These are phyloP conservation scores for Probaryconus sp. DNA, from an alignment of 1,140 invertebrate species.

Conservation along the genomic window DNA sequence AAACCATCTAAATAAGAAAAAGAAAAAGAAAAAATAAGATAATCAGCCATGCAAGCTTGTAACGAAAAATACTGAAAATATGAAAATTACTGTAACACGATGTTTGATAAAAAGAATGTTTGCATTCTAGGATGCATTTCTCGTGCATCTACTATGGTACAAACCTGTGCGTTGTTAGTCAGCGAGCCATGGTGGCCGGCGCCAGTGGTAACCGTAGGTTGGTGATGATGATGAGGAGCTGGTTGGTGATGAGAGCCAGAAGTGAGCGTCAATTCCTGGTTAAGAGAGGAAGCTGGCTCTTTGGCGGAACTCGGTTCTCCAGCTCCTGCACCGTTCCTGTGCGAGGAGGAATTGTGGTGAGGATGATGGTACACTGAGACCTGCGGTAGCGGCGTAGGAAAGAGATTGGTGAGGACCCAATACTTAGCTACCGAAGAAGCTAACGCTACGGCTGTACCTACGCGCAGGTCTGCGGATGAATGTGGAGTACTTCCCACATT, in stretches of 20 bases:
- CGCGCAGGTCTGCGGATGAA: constrained; percentile 76
- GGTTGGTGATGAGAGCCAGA: constrained; percentile 69
- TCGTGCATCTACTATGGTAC: constrained; percentile 69
- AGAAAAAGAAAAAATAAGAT: too few species aligned
- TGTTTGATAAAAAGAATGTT: background rate
- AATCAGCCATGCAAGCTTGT: constrained; percentile 5
- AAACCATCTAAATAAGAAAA: too few species aligned
- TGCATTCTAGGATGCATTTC: constrained; percentile 24
- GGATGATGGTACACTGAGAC: constrained; percentile 76
- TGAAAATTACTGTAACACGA: too few species aligned
- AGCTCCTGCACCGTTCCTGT: constrained; percentile 53
- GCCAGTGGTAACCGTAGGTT: constrained; percentile 71
- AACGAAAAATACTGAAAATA: background rate
- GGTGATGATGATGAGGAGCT: constrained; percentile 71
- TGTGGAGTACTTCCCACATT: constrained; percentile 74
- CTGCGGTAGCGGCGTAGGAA: constrained; percentile 78
- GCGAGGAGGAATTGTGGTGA: constrained; percentile 70
- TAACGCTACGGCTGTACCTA: constrained; percentile 78
- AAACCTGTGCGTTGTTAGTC: constrained; percentile 75
- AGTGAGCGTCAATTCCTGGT: constrained; percentile 74
- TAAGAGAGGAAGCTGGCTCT: constrained; percentile 67
- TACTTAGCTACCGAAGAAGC: constrained; percentile 79
- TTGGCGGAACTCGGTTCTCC: constrained; percentile 61
- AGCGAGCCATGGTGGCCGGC: constrained; percentile 73
- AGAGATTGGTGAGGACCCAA: constrained; percentile 79